Base-by-base conservation (phyloP, 2,113 vertebrate genomes). In the Engraulis encrasicolus region DNA sequence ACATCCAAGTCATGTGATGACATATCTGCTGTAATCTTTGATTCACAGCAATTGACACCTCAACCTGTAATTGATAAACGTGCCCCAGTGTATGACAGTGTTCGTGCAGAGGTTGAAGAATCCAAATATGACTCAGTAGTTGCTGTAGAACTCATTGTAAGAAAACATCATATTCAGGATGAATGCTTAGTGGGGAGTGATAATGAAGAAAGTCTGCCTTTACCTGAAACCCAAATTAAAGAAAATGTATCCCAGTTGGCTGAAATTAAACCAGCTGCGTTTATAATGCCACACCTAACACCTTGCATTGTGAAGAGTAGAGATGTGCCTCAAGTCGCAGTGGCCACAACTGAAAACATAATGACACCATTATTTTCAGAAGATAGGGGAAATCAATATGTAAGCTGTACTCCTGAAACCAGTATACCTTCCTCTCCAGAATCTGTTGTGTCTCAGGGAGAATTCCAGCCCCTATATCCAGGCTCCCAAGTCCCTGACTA, bases 401-500 rank as follows among this genome's bases (percentile, higher is more conserved):
- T 61, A 11, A 6, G 54, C 27, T 61, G n/a, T 11, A 61, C 54
- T 9, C 11, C 54, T 23, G 54, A 61, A 61, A 23, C 54, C n/a
- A 61, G 54, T 31, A 91, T 90, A 87, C 19, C 78, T 4, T 86
- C 88, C 1, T 91, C 92, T 80, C 89, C 92, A 19, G 92, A 93
- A 78, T 93, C 89, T 78, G 86, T 92, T 82, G 79, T 84, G 18
- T 83, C 79, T 52, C 71, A 52, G 74, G 50, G 49, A 37, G 38
- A 61, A 0, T 15, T 27, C 23, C 78, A 0, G 14, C 6, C 78
- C 78, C 45, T 86, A 1, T 80, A 78, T 9, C 45, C 71, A 79
- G 79, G 85, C 31, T 86, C 15, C 52, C 34, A 84, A 74, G 18
- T 40, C 40, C 45, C 40, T 48, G 81, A 84, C 23, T 79, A 48